Base-by-base conservation (phyloP, 2,797 vertebrate genomes). In the Danionella dracula region DNA sequence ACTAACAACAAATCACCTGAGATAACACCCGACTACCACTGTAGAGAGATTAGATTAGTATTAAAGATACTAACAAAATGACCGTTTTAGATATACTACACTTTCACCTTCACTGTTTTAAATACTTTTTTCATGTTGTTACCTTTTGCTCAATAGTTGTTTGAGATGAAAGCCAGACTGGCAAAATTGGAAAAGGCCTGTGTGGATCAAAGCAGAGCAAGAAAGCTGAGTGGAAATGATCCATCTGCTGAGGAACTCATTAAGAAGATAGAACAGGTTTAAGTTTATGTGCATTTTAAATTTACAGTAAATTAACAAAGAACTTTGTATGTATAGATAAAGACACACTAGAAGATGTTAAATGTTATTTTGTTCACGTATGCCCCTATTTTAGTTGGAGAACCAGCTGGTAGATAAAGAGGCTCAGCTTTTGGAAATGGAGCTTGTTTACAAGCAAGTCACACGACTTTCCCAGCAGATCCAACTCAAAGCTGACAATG, bases 351-450 rank as follows among this genome's bases (percentile, higher is more conserved):
- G n/a, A n/a, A n/a, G n/a, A n/a, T n/a, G n/a, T n/a, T n/a, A n/a
- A n/a, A n/a, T 56, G 12, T 23, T 2, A 4, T 16, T 55, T 12
- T 62, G 13, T 46, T 7, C 61, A 20, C 53, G 29, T 70, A 10
- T 37, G 9, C 62, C 49, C 51, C n/a, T n/a, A n/a, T n/a, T n/a
- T n/a, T n/a, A 99, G 96, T 81, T 98, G 7, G 91, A 98, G 83
- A 57, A 79, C 19, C 84, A 84, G 51, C 74, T 99, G 62, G 76
- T 83, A 2, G 85, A 90, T 64, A 85, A 87, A 17, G 92, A 98
- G 79, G 83, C 91, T 70, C 90, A 87, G 70, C 53, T 93, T 65
- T 76, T 93, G 83, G 93, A 96, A 73, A 94, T 83, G 37, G 88
- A 92, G 16, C 84, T 94, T 68, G 87, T 95, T 9, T 86, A 83